Base-by-base conservation (phyloP, 1,140 invertebrate genomes). In the Idris sp. region DNA sequence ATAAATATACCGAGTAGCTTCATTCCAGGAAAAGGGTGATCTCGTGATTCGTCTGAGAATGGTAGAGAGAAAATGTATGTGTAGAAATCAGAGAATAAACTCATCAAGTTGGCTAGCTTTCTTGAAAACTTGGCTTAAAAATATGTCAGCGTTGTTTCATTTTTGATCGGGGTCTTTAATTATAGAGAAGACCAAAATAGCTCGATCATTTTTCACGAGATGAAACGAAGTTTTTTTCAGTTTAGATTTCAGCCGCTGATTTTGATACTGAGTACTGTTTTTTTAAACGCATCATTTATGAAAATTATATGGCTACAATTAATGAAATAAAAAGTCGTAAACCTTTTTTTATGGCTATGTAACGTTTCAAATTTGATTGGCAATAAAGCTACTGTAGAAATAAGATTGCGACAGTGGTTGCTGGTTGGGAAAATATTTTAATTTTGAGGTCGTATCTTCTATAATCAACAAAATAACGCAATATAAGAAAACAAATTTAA, bases 21-120 rank as follows among this genome's bases (percentile, higher is more conserved):
- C 59, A 51, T 73, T 53, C 46, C 36, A 3, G 53, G 53, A 54
- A 73, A 73, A 73, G 53, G 59, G 68, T 74, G 61, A 67, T 74
- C 62, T 43, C 49, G 56, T 59, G 59, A 72, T 72, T 35, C 68
- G 59, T 64, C 46, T 53, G 31, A 13, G 15, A 51, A 72, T 56
- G 26, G 33, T 36, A 51, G 54, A 35, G 49, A 18, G 41, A 18
- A 35, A 62, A 62, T 59, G 40, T 54, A 56, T 71, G 31, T 61
- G 53, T 14, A 53, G 48, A 71, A 71, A 71, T 71, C 65, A 71
- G 56, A 59, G 40, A 11, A 48, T 61, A 53, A 16, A 49, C 46
- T 41, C 35, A 49, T 28, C 58, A 40, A 11, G n/a, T n/a, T 49
- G 19, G 4, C 38, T 51, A 11, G 59, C 13, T 44, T 51, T 35